phyloP scores from a whole-genome alignment of 2,797 vertebrate genomes.

The Periparus ater region DNA sequence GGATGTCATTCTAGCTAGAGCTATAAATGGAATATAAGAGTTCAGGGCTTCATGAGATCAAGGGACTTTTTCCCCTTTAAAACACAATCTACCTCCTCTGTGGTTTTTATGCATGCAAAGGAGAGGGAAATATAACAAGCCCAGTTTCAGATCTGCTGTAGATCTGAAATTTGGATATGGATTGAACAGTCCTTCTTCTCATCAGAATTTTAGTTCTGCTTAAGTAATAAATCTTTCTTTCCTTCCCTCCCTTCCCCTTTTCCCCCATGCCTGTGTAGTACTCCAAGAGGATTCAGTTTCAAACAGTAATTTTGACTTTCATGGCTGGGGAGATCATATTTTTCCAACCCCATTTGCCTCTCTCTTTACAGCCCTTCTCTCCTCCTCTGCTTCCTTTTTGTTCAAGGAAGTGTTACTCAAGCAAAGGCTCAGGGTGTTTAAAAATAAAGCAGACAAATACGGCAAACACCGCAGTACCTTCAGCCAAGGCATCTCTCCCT shows the following conservation, averaged over 20 bases:
- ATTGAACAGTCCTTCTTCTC: conserved; percentile 54
- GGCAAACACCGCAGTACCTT: conserved; percentile 64
- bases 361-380: conserved; percentile 3
- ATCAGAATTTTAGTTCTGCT: conserved; percentile 67
- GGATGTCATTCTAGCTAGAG: conserved; percentile 78
- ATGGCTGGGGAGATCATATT: conserved; percentile 46
- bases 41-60: conserved; percentile 74
- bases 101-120: neutral
- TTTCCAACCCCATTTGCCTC: conserved; percentile 52
- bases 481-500: conserved; percentile 59
- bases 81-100: neutral
- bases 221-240: conserved; percentile 70
- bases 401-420: conserved; percentile 78
- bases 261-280: conserved; percentile 14
- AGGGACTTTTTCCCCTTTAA: conserved; percentile 10
- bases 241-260: neutral
- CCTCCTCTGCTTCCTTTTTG: conserved; percentile 64
- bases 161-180: conserved; percentile 3
- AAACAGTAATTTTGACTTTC: conserved; percentile 72
- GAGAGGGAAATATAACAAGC: conserved; percentile 50
- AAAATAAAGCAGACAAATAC: conserved; percentile 82
- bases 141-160: conserved; percentile 13
- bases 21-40: conserved; percentile 86
- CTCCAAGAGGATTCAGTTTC: conserved; percentile 73
- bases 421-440: conserved; percentile 75